Evolutionary conservation across 1,140 invertebrate genomes (phyloP), one percentile per base, ranked within the genome.

Genomic region (Ips typographus): DNA sequence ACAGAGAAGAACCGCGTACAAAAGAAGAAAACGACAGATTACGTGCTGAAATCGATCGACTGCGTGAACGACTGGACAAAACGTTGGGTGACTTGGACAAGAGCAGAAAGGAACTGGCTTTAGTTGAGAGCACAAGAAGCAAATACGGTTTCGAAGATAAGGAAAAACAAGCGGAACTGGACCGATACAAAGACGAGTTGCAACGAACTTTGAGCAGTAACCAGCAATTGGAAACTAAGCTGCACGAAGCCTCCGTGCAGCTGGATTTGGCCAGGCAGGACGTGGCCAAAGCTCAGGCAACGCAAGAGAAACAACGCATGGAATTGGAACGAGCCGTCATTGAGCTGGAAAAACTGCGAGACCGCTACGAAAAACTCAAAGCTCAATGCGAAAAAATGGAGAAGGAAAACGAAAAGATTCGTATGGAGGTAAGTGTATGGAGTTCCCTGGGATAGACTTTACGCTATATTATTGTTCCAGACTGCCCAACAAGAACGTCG

Each of bases 91-190:
- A 95, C 70, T 81, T 94, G 77, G 90, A 93, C 70, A 85, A 90
- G 66, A 86, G 88, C 60, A 83, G 87, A 72, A 89, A 90, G 77
- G 91, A 92, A 77, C 81, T 93, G 75, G 90, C 92, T 76, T 84
- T 89, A 73, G 86, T 86, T 74, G 90, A 94, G 77, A 87, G 86
- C 71, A 87, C 89, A 65, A 87, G 90, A 84, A 89, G 89, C 85
- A 95, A 94, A 89, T 94, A 91, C 83, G 90, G 91, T 80, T 90
- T 91, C 80, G 92, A 94, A 79, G 93, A 95, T 79, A 93, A 93
- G 73, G 90, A 93, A 77, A 86, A 89, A 52, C 87, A 89, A 69
- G 74, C 71, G 0, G 78, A 80, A 75, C 74, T 75, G 7, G 91
- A 94, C 52, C 82, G 85, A 60, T 83, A 89, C 55, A 91, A 92